A percentile compares a stretch with the other conserved stretches of the same genome.
Evolutionary conservation across 1,140 invertebrate species (phyloP).

Genomic region (Ruditapes philippinarum): DNA sequence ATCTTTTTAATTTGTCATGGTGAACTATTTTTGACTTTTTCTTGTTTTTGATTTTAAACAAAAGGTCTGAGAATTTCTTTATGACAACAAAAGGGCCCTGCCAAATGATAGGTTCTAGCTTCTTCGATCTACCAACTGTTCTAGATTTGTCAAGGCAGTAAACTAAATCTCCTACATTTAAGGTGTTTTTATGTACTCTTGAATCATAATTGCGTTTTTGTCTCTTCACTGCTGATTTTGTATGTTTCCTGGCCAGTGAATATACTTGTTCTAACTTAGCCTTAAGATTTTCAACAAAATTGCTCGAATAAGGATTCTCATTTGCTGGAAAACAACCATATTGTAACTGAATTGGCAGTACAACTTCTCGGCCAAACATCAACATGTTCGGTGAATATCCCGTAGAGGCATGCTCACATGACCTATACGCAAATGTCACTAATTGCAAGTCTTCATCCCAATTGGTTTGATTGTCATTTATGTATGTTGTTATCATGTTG

Average conservation of each 20-base stretch:
- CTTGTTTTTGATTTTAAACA: conserved; percentile 31
- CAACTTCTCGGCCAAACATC: conserved; percentile 43
- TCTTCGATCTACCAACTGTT: not conserved
- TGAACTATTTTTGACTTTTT: too few relatives aligned
- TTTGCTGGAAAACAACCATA: conserved; percentile 3
- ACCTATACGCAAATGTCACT: conserved; percentile 53
- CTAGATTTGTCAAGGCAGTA: not conserved
- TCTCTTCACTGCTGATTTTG: not conserved
- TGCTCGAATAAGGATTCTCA: not conserved
- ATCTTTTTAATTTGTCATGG: too few relatives aligned
- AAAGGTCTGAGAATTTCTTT: not conserved
- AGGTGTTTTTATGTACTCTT: not conserved
- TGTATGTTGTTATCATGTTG: conserved; percentile 35
- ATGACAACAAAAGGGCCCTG: not conserved
- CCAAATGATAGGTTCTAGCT: not conserved
- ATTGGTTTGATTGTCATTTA: conserved; percentile 54
- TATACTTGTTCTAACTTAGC: not conserved
- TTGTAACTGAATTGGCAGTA: not conserved
- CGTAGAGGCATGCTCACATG: too few relatives aligned
- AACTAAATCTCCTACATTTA: not conserved
- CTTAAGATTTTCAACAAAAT: not conserved
- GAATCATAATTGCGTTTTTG: conserved; percentile 42
- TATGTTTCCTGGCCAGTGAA: not conserved
- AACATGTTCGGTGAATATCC: not conserved
- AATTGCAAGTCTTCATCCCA: conserved; percentile 66